These are phyloP conservation scores for Phainopepla nitens DNA, from an alignment of 2,113 vertebrate genomes.

Conservation along the genomic window DNA sequence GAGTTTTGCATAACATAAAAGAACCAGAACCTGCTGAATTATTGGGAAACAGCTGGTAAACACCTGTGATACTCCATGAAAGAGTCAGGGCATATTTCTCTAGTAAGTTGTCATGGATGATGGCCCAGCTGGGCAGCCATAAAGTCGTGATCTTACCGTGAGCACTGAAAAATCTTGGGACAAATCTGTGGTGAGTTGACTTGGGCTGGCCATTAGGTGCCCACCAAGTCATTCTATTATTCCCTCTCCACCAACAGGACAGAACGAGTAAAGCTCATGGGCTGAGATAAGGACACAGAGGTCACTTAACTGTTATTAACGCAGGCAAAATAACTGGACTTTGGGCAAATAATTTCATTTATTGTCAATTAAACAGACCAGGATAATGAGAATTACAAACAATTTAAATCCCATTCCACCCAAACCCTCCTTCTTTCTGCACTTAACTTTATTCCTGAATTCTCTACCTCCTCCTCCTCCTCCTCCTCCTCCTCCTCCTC, in stretches of 20 bases:
- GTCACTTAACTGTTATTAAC: no score
- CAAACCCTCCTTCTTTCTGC: fast-evolving
- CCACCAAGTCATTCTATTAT: fast-evolving
- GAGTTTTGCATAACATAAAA: not conserved
- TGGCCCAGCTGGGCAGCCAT: not conserved
- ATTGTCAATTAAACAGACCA: not conserved
- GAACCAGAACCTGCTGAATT: not conserved
- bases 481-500: not conserved
- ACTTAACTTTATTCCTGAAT: not conserved
- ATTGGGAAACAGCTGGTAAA: not conserved
- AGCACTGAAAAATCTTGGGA: not conserved
- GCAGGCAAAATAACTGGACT: not conserved
- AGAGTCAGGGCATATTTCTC: not conserved
- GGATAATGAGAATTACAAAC: not conserved
- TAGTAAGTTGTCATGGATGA: not conserved
- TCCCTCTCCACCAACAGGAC: not conserved
- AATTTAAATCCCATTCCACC: not conserved
- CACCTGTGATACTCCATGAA: not conserved
- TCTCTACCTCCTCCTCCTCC: not conserved
- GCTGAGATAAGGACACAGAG: not conserved
- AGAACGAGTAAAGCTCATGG: not conserved
- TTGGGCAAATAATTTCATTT: not conserved
- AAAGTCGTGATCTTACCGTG: fast-evolving
- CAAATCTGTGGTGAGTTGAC: not conserved
- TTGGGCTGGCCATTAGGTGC: not conserved